Base-by-base conservation (phyloP, 2,888 invertebrate species). In the Stenodema calcarata region DNA sequence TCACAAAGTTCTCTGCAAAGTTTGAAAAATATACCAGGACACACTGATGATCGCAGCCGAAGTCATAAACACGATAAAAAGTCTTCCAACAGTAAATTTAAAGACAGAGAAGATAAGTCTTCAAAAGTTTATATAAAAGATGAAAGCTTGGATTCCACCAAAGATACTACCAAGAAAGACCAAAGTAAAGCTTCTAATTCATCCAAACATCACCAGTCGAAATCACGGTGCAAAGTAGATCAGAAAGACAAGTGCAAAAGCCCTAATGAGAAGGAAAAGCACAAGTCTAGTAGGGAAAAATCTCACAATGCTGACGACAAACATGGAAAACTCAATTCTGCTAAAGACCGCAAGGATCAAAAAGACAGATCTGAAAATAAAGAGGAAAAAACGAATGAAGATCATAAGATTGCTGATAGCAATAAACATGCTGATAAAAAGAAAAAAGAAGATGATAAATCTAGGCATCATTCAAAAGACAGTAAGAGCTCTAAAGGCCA, bases 351-450 rank as follows among this genome's bases (percentile, higher is more conserved):
- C 50, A 84, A 80, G 41, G 73, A 82, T 23, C 85, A 88, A 23
- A 88, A 80, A n/a, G 87, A 86, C 16, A 75, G 86, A 35, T 41
- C 79, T 54, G 76, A 41, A 78, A 69, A 85, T 87, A 30, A 87
- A 18, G 84, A 86, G 18, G 88, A 87, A 83, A 88, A 88, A 28
- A 87, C 76, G 75, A 82, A 86, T 42, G 87, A 86, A 11, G 62
- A 50, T 30, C 14, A 23, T 12, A 87, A 78, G 42, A 14, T 23
- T 88, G 87, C 84, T 14, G 88, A 88, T 42, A 62, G 85, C 42
- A 87, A 86, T 62, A 88, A 88, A 81, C 62, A 73, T 30, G 87
- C 83, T 62, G 75, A 76, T n/a, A 86, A 78, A 30, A 83, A 88
- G 88, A 88, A 81, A 18, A 87, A 81, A 27, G 81, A 85, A 6